A percentile compares a stretch with the other conserved stretches of the same genome.
Conservation (phyloP, 2,113 vertebrate species). For the Ictalurus furcatus region DNA sequence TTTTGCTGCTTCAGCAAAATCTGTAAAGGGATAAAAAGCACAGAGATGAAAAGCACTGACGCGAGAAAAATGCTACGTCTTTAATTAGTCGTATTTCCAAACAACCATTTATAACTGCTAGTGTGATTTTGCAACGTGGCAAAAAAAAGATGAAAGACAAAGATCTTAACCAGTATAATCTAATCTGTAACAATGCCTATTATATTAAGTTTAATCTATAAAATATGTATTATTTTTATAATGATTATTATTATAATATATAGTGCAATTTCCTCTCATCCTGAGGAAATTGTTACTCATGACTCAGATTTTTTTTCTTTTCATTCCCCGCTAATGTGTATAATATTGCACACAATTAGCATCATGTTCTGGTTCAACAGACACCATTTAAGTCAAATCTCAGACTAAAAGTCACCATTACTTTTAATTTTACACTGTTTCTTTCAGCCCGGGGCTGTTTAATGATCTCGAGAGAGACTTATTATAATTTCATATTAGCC, state of each 20-base stretch:
- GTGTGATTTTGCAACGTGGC: not conserved
- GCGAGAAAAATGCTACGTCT: not conserved
- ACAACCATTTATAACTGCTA: not conserved
- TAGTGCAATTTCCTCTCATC: not conserved
- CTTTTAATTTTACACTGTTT: not conserved
- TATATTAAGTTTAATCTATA: not conserved
- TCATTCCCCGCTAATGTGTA: not conserved
- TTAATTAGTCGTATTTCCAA: not conserved
- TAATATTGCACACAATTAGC: not conserved
- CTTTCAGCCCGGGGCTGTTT: not conserved
- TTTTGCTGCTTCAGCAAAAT: not conserved
- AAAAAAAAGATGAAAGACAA: not conserved
- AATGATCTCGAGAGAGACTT: not conserved
- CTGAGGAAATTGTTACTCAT: not conserved
- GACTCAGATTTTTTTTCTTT: not conserved
- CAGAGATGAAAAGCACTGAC: not conserved
- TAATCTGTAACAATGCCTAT: not conserved
- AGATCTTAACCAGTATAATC: too few relatives aligned
- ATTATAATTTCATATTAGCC: not conserved
- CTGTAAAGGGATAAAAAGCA: not conserved
- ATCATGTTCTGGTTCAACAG: not conserved
- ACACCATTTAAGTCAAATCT: not conserved
- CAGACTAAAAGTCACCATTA: not conserved
- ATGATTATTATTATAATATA: not conserved
- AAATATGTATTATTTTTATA: not conserved